A percentile compares a stretch with the other conserved stretches of the same genome.
Conservation (phyloP, 2,797 vertebrate genomes). For the Philypnodon macrostomus region DNA sequence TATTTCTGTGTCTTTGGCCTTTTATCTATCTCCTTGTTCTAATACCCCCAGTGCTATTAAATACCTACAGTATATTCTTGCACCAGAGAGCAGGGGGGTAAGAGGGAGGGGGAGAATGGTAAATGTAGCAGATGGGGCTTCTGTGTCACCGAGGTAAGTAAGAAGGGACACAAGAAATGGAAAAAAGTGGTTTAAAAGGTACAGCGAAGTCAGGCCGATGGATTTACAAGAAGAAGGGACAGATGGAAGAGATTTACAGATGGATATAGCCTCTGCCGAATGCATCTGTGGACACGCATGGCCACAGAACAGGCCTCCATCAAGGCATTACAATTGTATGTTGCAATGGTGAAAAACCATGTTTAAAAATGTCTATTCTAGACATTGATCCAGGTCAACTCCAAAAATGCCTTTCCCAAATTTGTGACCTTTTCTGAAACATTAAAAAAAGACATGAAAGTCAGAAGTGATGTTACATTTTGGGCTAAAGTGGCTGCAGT, state of each 20-base stretch:
- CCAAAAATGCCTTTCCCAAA: no score
- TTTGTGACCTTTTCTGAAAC: no score
- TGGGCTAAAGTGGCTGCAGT: no score
- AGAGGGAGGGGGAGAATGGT: constrained; percentile 4
- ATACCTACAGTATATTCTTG: constrained; percentile 49
- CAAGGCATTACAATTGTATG: no score
- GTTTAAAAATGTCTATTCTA: no score
- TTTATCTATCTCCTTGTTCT: constrained; percentile 59
- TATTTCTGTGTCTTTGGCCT: constrained; percentile 67
- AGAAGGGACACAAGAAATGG: constrained; percentile 32
- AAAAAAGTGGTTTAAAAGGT: constrained; percentile 50
- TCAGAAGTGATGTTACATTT: no score
- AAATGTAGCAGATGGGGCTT: constrained; percentile 61
- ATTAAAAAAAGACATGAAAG: no score
- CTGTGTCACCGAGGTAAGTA: constrained; percentile 52
- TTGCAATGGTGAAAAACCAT: no score
- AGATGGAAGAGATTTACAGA: constrained; percentile 67
- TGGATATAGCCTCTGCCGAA: constrained; percentile 38
- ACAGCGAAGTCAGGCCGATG: constrained; percentile 53
- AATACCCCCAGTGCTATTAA: constrained; percentile 61
- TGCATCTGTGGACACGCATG: constrained; percentile 49
- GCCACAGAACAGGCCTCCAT: no score
- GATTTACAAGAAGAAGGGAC: constrained; percentile 42
- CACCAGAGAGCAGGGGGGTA: constrained; percentile 23
- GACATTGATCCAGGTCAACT: no score